Evolutionary conservation across 1,140 invertebrate species (phyloP), one percentile per base, ranked within the genome.

Genomic region (Dendrolimus punctatus): DNA sequence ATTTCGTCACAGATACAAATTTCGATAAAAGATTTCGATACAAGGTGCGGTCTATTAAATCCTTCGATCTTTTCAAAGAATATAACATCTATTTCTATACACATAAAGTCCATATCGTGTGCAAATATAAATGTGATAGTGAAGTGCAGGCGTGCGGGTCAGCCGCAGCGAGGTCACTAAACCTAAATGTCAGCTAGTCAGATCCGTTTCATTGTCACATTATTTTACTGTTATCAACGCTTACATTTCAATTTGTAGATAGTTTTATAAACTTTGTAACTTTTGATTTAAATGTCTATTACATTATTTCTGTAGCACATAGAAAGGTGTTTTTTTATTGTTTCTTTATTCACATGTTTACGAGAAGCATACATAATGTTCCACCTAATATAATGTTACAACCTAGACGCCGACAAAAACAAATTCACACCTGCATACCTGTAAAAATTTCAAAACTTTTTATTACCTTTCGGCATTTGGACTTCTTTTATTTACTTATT

Each of bases 101-200:
- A 6, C 42, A 60, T 69, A 76, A 62, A 55, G 53, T 40, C 44
- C 52, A 60, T 49, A 10, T 46, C 47, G 51, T 9, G 47, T 42
- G 54, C 60, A 45, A 60, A 62, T 54, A 39, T 39, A 50, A 64
- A 58, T 59, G 58, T 60, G 57, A 58, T 62, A 62, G 60, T 60
- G 73, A 65, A 69, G 71, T 74, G 68, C 71, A 68, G 58, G 63
- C 62, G 64, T 64, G 63, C 59, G 56, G 73, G 73, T 78, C 72
- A 73, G 62, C 66, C 61, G 58, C 58, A 67, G 60, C 77, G 73
- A 82, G 80, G 79, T 69, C 79, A 67, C 57, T 58, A 62, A 67
- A 68, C 68, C 58, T 75, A 64, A 84, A 84, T 84, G 80, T 76
- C 80, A 83, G 68, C 53, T 58, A 73, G 59, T 67, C 63, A 72